Percentiles rank a stretch among this genome's conserved stretches.
These are phyloP conservation scores for Wasmannia auropunctata DNA, from an alignment of 1,140 invertebrate species.

Conservation along the genomic window DNA sequence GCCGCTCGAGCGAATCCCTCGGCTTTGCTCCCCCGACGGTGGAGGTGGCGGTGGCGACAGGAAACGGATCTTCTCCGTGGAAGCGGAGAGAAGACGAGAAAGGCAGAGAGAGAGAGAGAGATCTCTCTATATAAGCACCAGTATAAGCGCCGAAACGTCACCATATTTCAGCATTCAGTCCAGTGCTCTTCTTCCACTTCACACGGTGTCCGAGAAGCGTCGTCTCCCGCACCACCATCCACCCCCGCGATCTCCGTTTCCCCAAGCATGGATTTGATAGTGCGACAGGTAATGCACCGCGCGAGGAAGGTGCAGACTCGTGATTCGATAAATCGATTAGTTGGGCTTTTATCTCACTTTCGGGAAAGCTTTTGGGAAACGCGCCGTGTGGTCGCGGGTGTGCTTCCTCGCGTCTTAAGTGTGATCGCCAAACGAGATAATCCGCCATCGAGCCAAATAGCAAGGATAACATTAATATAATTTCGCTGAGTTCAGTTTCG, in stretches of 20 bases:
- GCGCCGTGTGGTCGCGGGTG: not conserved
- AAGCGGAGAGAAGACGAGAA: constrained; percentile 52
- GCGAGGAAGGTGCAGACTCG: not conserved
- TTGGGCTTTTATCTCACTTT: not conserved
- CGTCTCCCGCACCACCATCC: not conserved
- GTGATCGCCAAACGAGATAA: not conserved
- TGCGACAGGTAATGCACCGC: constrained; percentile 78
- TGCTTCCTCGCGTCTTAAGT: not conserved
- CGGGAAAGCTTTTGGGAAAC: not conserved
- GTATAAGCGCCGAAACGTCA: constrained; percentile 66
- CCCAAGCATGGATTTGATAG: constrained; percentile 75
- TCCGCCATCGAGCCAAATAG: not conserved
- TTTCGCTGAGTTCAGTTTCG: not conserved
- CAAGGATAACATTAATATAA: not conserved
- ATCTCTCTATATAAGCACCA: constrained; percentile 77
- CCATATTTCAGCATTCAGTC: constrained; percentile 77
- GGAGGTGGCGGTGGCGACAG: constrained; percentile 51
- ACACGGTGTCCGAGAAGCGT: constrained; percentile 16
- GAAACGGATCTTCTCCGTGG: constrained; percentile 67
- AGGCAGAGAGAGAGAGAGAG: constrained; percentile 25
- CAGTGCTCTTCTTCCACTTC: constrained; percentile 61
- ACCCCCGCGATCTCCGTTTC: constrained; percentile 15
- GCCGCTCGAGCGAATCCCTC: not conserved
- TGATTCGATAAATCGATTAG: not conserved
- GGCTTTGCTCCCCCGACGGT: constrained; percentile 10